A percentile compares a stretch with the other conserved stretches of the same genome.
Evolutionary conservation across 2,113 vertebrate species (phyloP).

Genomic region (Microcebus ravelobensis): DNA sequence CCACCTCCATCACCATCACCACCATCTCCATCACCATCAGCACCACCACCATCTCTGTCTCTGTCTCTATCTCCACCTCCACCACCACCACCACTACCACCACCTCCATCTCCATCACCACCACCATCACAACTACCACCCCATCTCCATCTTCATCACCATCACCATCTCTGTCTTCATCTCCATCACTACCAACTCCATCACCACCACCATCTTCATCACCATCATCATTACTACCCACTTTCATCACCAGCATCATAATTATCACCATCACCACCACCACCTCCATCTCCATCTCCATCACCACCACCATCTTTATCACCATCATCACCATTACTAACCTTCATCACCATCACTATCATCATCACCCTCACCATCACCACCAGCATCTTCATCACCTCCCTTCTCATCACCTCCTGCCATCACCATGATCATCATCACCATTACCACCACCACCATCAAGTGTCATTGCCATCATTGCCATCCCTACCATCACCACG

Average conservation of each 20-base stretch:
- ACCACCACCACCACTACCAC: too few relatives aligned
- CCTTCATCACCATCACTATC: background rate
- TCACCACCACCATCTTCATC: accelerated
- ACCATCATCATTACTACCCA: accelerated
- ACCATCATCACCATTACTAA: background rate
- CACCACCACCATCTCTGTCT: background rate
- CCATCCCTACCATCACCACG: accelerated
- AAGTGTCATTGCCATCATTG: accelerated
- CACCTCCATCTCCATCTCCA: too few relatives aligned
- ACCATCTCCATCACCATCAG: accelerated
- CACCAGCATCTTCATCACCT: accelerated
- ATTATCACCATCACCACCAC: accelerated
- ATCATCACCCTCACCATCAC: accelerated
- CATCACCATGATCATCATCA: accelerated
- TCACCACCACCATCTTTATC: too few relatives aligned
- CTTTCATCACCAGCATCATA: accelerated
- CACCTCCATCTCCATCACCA: too few relatives aligned
- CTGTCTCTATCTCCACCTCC: too few relatives aligned
- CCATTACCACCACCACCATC: accelerated
- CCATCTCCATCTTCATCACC: too few relatives aligned
- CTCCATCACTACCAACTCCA: too few relatives aligned
- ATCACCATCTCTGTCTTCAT: too few relatives aligned
- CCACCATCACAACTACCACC: accelerated
- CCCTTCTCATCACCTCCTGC: accelerated
- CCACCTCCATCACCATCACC: background rate